These are phyloP conservation scores for Propithecus deckenii DNA, from an alignment of 2,797 vertebrate genomes.

Conservation along the genomic window DNA sequence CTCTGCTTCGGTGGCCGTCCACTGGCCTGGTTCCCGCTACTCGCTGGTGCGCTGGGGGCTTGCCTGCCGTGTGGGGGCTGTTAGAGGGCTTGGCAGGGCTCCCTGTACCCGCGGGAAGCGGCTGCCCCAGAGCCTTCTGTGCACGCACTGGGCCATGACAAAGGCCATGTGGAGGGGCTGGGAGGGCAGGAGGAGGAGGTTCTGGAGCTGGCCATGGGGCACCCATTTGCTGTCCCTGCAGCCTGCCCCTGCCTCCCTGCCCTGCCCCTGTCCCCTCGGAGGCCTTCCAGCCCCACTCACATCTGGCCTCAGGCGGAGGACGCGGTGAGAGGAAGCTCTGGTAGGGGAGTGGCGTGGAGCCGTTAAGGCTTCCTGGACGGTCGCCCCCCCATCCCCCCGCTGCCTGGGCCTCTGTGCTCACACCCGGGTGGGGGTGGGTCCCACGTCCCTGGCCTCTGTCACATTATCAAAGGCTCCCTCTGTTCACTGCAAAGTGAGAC, in stretches of 20 bases:
- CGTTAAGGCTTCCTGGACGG: background rate
- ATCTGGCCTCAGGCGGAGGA: background rate
- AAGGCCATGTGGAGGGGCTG: background rate
- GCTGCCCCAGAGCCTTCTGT: background rate
- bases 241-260: no score
- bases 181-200: background rate
- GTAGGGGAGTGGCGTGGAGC: background rate
- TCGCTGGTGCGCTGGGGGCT: background rate
- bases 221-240: background rate
- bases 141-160: background rate
- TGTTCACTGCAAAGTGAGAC: background rate
- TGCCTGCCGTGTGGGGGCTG: background rate
- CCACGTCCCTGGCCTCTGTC: background rate
- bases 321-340: conserved; percentile 1
- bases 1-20: background rate
- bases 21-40: no score
- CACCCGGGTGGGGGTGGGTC: background rate
- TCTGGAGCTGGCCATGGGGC: background rate
- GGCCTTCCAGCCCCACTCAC: background rate
- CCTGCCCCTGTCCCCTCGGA: background rate
- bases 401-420: background rate
- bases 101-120: accelerated
- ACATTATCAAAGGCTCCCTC: background rate
- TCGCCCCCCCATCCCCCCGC: background rate
- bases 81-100: background rate